Conservation (phyloP, 2,113 vertebrate genomes). For the Lutjanus erythropterus region DNA sequence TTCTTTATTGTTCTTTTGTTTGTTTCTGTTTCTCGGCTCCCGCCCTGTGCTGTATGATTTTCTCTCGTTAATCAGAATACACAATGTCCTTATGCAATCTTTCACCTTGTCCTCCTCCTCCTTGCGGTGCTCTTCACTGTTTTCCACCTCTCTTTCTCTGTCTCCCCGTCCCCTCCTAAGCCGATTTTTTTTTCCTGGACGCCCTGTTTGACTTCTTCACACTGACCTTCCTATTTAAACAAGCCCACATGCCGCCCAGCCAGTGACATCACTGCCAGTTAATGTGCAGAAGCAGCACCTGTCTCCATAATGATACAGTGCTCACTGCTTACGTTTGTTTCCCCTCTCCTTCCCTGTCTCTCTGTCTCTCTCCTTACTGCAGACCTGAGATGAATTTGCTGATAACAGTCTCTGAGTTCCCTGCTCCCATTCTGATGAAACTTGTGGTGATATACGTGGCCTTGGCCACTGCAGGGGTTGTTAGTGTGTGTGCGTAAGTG, state of each 20-base stretch:
- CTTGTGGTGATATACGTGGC: slow-evolving; percentile 63
- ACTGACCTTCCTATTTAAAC: slow-evolving; percentile 59
- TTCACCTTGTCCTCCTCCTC: slow-evolving; percentile 51
- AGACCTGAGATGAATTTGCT: slow-evolving; percentile 66
- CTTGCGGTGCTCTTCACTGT: slow-evolving; percentile 19
- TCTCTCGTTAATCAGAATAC: slow-evolving; percentile 42
- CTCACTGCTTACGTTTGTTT: slow-evolving; percentile 41
- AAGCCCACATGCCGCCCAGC: slow-evolving; percentile 19
- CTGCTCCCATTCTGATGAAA: slow-evolving; percentile 62
- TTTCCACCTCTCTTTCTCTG: neutral
- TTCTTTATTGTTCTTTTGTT: slow-evolving; percentile 45
- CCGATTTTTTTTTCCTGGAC: slow-evolving; percentile 15
- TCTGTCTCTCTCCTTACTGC: slow-evolving; percentile 42
- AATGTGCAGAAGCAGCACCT: slow-evolving; percentile 72
- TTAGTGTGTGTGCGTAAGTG: slow-evolving; percentile 16
- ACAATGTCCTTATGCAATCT: slow-evolving; percentile 27
- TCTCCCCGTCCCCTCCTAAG: neutral
- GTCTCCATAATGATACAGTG: slow-evolving; percentile 57
- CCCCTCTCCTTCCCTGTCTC: slow-evolving; percentile 31
- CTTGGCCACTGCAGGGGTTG: slow-evolving; percentile 67
- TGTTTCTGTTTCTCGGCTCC: slow-evolving; percentile 11
- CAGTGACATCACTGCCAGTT: slow-evolving; percentile 47
- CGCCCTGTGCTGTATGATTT: neutral
- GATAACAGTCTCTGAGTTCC: slow-evolving; percentile 56
- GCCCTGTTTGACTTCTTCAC: slow-evolving; percentile 35